Evolutionary conservation across 2,113 vertebrate genomes (phyloP).

Genomic region (Chaetodon auriga): DNA sequence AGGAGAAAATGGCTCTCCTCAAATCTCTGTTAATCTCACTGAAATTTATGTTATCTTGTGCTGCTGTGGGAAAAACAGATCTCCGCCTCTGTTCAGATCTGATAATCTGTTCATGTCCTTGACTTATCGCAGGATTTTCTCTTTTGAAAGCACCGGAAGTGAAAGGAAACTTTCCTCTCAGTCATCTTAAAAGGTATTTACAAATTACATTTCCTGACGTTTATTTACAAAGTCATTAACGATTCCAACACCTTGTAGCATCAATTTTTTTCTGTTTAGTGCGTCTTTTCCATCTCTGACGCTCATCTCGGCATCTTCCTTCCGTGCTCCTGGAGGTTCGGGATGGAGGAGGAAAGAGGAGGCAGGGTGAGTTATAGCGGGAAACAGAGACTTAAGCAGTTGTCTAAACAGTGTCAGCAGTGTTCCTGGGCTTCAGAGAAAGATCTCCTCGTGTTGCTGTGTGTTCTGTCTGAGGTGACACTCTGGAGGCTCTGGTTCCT

Average conservation of each 20-base stretch:
- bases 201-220: constrained; percentile 10
- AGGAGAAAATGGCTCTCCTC: constrained; percentile 50
- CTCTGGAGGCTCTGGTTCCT: constrained; percentile 63
- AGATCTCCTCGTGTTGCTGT: constrained; percentile 54
- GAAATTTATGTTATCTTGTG: constrained; percentile 46
- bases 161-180: constrained; percentile 16
- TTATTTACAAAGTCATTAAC: neutral
- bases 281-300: constrained; percentile 12
- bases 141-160: constrained; percentile 36
- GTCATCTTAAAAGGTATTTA: neutral
- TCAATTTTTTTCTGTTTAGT: constrained; percentile 30
- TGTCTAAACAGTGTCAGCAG: constrained; percentile 79
- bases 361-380: constrained; percentile 66
- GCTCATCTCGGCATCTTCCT: constrained; percentile 30
- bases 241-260: constrained; percentile 49
- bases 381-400: constrained; percentile 68
- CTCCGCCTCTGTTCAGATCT: constrained; percentile 20
- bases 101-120: constrained; percentile 46
- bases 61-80: constrained; percentile 47
- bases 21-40: constrained; percentile 57
- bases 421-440: constrained; percentile 58
- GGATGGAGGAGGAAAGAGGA: constrained; percentile 37
- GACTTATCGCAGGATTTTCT: constrained; percentile 33
- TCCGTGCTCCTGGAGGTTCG: constrained; percentile 23
- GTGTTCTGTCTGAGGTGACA: constrained; percentile 69